phyloP scores from a whole-genome alignment of 2,113 vertebrate species.

The Ceyx cyanopectus region DNA sequence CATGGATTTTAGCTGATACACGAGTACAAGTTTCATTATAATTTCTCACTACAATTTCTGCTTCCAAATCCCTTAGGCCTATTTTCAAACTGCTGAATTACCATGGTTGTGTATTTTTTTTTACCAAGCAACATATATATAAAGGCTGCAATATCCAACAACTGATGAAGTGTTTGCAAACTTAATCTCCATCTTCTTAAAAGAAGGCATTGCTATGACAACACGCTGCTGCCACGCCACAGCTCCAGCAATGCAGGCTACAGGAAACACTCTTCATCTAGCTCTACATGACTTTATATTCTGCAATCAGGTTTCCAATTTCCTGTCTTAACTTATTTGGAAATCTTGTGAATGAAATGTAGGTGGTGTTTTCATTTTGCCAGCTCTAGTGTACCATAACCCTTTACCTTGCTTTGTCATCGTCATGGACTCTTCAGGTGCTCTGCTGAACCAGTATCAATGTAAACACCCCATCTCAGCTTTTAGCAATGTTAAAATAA shows the following conservation, averaged over 20 bases:
- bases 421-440: not conserved
- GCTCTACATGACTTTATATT: not conserved
- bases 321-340: not conserved
- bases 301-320: slow-evolving; percentile 9
- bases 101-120: not conserved
- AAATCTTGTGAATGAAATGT: not conserved
- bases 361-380: not conserved
- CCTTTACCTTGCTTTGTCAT: not conserved
- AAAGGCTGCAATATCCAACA: slow-evolving; percentile 1
- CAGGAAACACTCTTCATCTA: not conserved
- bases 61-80: slow-evolving; percentile 34
- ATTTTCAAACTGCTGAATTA: slow-evolving; percentile 29
- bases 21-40: not conserved
- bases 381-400: not conserved
- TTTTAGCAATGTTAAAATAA: not conserved
- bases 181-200: slow-evolving; percentile 43
- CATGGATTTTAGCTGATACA: not conserved
- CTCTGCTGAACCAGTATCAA: not conserved
- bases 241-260: slow-evolving; percentile 1
- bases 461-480: not conserved
- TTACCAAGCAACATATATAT: not conserved
- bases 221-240: not conserved
- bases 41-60: slow-evolving; percentile 29
- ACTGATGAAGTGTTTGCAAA: slow-evolving; percentile 30
- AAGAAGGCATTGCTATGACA: slow-evolving; percentile 50